phyloP scores from a whole-genome alignment of 1,140 invertebrate genomes.

The Lepidurus packardi region DNA sequence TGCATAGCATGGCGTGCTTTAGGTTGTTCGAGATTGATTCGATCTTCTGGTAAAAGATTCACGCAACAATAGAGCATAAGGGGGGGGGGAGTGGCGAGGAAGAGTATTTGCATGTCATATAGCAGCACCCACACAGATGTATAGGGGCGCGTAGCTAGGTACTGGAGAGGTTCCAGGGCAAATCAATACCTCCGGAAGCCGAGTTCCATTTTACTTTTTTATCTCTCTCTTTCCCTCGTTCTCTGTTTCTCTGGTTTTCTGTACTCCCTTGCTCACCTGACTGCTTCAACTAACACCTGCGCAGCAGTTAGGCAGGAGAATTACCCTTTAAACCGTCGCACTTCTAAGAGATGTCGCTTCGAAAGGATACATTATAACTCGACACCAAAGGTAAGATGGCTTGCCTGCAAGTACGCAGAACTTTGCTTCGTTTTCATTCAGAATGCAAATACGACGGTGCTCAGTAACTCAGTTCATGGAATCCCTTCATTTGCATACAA shows the following conservation, averaged over 20 bases:
- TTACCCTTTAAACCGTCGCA: not conserved
- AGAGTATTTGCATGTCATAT: not conserved
- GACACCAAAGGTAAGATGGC: not conserved
- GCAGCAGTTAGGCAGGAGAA: not conserved
- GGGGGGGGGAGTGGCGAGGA: not conserved
- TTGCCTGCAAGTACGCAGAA: not conserved
- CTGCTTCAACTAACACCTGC: not conserved
- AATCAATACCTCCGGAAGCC: constrained; percentile 8
- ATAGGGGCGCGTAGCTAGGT: not conserved
- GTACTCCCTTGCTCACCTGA: not conserved
- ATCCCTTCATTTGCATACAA: too few species aligned
- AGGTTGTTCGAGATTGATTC: too few species aligned
- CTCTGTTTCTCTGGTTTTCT: not conserved
- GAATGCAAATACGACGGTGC: too few species aligned
- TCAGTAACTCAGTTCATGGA: too few species aligned
- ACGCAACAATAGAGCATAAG: not conserved
- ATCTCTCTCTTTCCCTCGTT: not conserved
- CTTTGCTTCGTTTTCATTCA: too few species aligned
- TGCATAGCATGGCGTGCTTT: too few species aligned
- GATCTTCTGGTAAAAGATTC: not conserved
- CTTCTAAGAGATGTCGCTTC: not conserved
- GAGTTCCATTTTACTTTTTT: not conserved
- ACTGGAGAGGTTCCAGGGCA: constrained; percentile 8
- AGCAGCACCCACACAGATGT: not conserved
- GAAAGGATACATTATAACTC: not conserved